Base-by-base conservation (phyloP, 2,797 vertebrate genomes). In the Trachops cirrhosus region DNA sequence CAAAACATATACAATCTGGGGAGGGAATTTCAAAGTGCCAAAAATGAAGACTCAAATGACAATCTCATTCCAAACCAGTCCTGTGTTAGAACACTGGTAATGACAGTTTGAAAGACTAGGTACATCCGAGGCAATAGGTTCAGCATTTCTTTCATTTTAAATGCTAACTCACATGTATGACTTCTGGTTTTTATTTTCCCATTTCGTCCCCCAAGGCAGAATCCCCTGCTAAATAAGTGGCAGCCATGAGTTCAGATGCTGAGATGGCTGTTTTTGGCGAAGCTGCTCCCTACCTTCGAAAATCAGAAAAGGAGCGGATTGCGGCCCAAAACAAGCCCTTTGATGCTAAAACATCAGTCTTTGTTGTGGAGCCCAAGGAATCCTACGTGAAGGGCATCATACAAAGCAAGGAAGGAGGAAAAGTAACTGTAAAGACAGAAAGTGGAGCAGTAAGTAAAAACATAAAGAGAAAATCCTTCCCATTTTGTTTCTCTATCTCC, bases 201-300 rank as follows among this genome's bases (percentile, higher is more conserved):
- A 22, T 57, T 34, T 71, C 89, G n/a, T 54, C 73, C 32, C 39
- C 71, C 79, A 48, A 41, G 78, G 41, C 68, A 96, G 97, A 86
- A 19, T 89, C 67, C 5, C 85, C 90, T 94, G 84, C 88, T 93
- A 64, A 67, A 32, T 95, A 98, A 97, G 97, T 73, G 18, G 73
- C 97, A 98, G 98, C 54, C 98, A 99, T 99, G 99, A 99, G 97
- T 89, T 94, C 97, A 0, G 99, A 99, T 0, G 48, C 98, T 0
- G 99, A 99, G 52, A 99, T 99, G 99, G 98, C 99, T 4, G 92
- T 98, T 70, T 99, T 98, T 96, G 99, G 99, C n/a, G 96, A 97
- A 50, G 99, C 99, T 0, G 98, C 99, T 95, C 41, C 98, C 34
- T 99, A 97, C 79, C 99, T 99, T 95, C 98, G 99, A 74, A 99